A percentile compares a stretch with the other conserved stretches of the same genome.
phyloP scores from a whole-genome alignment of 2,113 vertebrate species.

The Cynopterus brachyotis region DNA sequence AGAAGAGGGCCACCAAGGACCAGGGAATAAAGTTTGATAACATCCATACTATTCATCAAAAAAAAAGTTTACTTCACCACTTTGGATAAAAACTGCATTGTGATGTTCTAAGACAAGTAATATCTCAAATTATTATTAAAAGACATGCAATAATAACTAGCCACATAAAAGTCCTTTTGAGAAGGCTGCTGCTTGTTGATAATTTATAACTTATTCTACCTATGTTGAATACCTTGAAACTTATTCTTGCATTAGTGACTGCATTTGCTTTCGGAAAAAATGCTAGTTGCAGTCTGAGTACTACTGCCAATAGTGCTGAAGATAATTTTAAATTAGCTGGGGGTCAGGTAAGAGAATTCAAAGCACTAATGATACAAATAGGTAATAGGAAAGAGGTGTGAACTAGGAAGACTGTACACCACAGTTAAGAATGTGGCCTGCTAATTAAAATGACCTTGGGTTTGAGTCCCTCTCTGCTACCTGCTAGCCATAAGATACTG shows the following conservation, averaged over 20 bases:
- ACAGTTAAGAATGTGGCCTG: background rate
- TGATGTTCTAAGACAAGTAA: background rate
- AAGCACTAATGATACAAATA: background rate
- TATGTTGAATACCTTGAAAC: background rate
- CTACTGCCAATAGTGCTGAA: background rate
- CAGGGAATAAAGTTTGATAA: constrained; percentile 1
- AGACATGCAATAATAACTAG: background rate
- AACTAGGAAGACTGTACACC: background rate
- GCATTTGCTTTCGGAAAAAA: constrained; percentile 9
- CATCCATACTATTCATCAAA: background rate
- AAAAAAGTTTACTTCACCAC: background rate
- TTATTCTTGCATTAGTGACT: background rate
- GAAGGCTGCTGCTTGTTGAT: background rate
- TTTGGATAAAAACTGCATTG: constrained; percentile 1
- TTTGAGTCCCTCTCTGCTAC: background rate
- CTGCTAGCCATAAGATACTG: background rate
- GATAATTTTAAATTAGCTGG: background rate
- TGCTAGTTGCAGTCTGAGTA: background rate
- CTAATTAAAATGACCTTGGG: background rate
- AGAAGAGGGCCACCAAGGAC: background rate
- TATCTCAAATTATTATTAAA: constrained; percentile 26
- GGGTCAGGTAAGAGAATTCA: background rate
- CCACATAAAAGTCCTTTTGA: background rate
- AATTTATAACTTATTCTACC: background rate
- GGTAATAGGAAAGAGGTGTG: background rate